These are phyloP conservation scores for Indri indri DNA, from an alignment of 2,113 vertebrate genomes.

Conservation along the genomic window DNA sequence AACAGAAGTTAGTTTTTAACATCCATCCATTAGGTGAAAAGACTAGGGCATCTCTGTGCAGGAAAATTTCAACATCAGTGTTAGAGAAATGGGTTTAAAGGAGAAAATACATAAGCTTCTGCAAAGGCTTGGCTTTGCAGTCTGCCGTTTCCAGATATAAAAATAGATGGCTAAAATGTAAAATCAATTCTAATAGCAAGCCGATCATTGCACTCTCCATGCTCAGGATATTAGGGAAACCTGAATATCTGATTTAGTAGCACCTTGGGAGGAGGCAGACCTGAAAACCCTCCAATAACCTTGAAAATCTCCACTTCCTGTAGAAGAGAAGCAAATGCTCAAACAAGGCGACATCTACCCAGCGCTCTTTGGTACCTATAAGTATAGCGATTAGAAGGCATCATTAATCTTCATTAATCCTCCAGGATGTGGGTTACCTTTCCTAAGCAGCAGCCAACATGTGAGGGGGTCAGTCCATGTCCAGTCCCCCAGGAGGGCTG, in stretches of 20 bases:
- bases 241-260: slow-evolving; percentile 64
- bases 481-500: not conserved
- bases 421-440: not conserved
- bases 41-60: not conserved
- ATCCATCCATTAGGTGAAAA: not conserved
- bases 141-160: slow-evolving; percentile 51
- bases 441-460: not conserved
- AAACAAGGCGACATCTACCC: not conserved
- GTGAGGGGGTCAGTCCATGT: accelerated
- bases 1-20: not conserved
- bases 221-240: slow-evolving; percentile 58
- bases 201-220: slow-evolving; percentile 22
- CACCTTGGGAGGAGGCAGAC: slow-evolving; percentile 50
- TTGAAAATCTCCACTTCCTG: slow-evolving; percentile 61
- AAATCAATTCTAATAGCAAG: slow-evolving; percentile 70
- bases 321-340: not conserved
- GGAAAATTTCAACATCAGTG: not conserved
- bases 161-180: slow-evolving; percentile 73
- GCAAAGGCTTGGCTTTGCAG: slow-evolving; percentile 58
- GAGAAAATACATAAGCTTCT: slow-evolving; percentile 2
- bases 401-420: not conserved
- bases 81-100: not conserved
- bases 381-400: not conserved
- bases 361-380: not conserved
- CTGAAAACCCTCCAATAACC: slow-evolving; percentile 70